These are phyloP conservation scores for Phrixothrix hirtus DNA, from an alignment of 2,888 invertebrate species.

Conservation along the genomic window DNA sequence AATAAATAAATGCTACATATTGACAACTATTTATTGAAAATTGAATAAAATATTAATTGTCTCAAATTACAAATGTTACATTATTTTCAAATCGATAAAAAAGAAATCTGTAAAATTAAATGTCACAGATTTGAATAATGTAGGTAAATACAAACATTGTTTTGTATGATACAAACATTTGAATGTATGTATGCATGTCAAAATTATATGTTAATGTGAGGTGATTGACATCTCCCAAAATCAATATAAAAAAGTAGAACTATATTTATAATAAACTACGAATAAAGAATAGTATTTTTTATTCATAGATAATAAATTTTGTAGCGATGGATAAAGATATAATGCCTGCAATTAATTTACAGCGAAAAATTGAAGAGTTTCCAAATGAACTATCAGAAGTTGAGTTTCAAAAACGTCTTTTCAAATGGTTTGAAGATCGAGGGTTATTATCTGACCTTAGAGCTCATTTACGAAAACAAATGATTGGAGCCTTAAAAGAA, in stretches of 20 bases:
- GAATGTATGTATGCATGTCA: conserved; percentile 9
- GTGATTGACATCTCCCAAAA: neutral
- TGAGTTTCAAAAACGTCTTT: conserved; percentile 63
- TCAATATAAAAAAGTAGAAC: neutral
- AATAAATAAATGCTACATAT: too few species aligned
- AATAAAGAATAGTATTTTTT: neutral
- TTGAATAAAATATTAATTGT: too few species aligned
- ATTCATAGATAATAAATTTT: neutral
- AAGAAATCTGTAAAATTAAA: neutral
- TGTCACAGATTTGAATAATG: too few species aligned
- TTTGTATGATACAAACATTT: conserved; percentile 29
- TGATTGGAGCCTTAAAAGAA: conserved; percentile 61
- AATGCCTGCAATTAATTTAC: conserved; percentile 36
- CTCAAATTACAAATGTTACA: too few species aligned
- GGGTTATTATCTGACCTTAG: conserved; percentile 64
- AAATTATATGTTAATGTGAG: conserved; percentile 13
- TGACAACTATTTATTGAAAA: too few species aligned
- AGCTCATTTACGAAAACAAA: conserved; percentile 63
- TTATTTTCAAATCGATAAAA: too few species aligned
- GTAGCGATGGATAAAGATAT: conserved; percentile 33
- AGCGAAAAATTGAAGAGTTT: conserved; percentile 23
- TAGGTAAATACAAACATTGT: too few species aligned
- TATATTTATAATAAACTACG: too few species aligned
- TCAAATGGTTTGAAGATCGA: conserved; percentile 64
- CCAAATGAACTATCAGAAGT: conserved; percentile 49